A percentile compares a stretch with the other conserved stretches of the same genome.
Conservation (phyloP, 2,888 invertebrate species). For the Ectobius pallidus region DNA sequence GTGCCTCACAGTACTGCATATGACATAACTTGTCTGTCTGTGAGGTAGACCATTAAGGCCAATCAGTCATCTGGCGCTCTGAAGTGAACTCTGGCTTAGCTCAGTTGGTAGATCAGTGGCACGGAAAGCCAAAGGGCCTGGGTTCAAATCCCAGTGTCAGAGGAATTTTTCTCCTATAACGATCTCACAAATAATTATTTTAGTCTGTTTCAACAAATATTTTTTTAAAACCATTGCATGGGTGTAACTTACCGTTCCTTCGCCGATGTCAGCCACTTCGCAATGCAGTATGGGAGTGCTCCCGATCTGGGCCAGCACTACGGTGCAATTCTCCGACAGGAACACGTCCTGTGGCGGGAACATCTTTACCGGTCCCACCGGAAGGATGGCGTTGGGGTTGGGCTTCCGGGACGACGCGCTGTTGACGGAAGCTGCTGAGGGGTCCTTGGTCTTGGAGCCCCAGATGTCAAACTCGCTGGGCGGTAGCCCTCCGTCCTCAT, state of each 20-base stretch:
- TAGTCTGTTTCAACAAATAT: no score
- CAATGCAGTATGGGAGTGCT: conserved; percentile 67
- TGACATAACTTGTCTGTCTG: no score
- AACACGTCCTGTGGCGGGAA: conserved; percentile 55
- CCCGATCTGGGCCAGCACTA: conserved; percentile 67
- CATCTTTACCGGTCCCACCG: background rate
- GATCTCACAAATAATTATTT: no score
- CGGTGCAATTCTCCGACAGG: conserved; percentile 67
- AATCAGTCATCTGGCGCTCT: no score
- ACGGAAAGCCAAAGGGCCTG: no score
- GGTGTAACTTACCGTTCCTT: conserved; percentile 65
- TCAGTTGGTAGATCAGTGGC: no score
- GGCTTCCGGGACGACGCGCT: conserved; percentile 2
- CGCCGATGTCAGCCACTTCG: conserved; percentile 67
- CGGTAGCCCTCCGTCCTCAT: conserved; percentile 45
- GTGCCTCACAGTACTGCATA: no score
- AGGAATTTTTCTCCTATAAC: no score
- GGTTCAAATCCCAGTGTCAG: no score
- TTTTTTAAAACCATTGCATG: no score
- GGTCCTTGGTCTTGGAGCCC: conserved; percentile 6
- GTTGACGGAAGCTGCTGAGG: conserved; percentile 54
- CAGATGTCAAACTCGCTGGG: background rate
- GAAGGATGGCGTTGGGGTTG: conserved; percentile 24
- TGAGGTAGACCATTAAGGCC: no score
- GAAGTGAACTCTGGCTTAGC: no score